Evolutionary conservation across 37 sponge, comb jelly and placozoan species (phyloP).

Genomic region (Trichoplax adhaerens): DNA sequence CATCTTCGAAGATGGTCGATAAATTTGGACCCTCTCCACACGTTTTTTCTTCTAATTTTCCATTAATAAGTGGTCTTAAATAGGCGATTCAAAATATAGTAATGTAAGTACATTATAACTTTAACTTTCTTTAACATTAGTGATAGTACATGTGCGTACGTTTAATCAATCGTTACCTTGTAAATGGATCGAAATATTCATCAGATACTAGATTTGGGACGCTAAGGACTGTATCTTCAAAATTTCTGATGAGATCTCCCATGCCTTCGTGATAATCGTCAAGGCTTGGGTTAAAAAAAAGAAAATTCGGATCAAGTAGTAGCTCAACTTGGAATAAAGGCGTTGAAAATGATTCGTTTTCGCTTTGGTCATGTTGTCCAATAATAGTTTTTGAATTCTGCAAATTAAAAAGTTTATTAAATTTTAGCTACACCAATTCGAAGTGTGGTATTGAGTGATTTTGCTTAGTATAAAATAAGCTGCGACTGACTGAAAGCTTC

Average conservation of each 20-base stretch:
- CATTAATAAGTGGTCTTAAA: conserved; percentile 72
- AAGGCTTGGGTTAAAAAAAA: conserved; percentile 54
- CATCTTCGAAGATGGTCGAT: conserved; percentile 66
- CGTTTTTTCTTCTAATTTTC: conserved; percentile 65
- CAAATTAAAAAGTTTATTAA: too few relatives aligned
- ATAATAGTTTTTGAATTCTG: too few relatives aligned
- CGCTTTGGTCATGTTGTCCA: too few relatives aligned
- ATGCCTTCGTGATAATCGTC: conserved; percentile 40
- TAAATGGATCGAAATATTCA: conserved; percentile 70
- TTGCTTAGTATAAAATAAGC: too few relatives aligned
- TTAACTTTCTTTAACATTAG: too few relatives aligned
- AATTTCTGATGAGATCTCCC: conserved; percentile 31
- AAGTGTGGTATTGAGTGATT: too few relatives aligned
- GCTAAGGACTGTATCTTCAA: conserved; percentile 65
- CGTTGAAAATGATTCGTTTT: not conserved
- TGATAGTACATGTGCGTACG: not conserved
- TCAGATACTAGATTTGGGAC: conserved; percentile 68
- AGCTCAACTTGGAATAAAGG: conserved; percentile 69
- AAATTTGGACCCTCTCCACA: conserved; percentile 83
- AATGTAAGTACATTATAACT: too few relatives aligned
- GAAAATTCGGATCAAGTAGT: conserved; percentile 27
- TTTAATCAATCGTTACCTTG: conserved; percentile 24
- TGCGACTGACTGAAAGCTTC: too few relatives aligned
- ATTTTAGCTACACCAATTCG: too few relatives aligned
- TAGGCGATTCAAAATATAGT: not conserved